Evolutionary conservation across 2,888 invertebrate species (phyloP), one percentile per base, ranked within the genome.

Genomic region (Macrophya annulata): DNA sequence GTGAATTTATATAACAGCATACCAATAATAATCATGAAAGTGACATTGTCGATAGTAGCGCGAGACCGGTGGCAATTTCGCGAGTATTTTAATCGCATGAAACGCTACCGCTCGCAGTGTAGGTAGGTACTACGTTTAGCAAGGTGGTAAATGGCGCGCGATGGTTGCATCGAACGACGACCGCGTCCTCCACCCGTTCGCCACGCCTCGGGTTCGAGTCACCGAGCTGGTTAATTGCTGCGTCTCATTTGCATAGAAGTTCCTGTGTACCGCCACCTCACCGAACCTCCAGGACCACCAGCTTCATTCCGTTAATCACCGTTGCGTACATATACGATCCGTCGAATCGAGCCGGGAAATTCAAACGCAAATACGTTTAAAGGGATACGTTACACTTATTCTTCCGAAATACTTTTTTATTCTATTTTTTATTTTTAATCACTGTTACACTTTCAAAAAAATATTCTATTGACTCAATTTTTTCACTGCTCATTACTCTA

Each of bases 181-280:
- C 86, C 81, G 62, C 40, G 68, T 82, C 37, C 65, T 62, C 82
- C 65, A 25, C 65, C 82, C 83, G 65, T 71, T 83, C 83, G 83
- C 83, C 83, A 83, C 83, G 83, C 83, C 83, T 83, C 48, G 83
- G 21, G 62, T 48, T 62, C 83, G 83, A 71, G 68, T 83, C 83
- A 71, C 83, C 83, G 83, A 79, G 79, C 85, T 89, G 87, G 90
- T 92, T 92, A 92, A 92, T 92, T 92, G 90, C 92, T 86, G 87
- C 87, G 87, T 86, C 91, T 91, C 91, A 92, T 92, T 92, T 92
- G 90, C 92, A 92, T 92, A 91, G 89, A 90, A 87, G 90, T 87
- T 89, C 88, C 87, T 84, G 85, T 86, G 85, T 86, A 40, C 81
- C 81, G 59, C 59, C 81, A 81, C 81, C 81, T 81, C 59, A 43